Conservation (phyloP, 1,140 invertebrate genomes). For the Tetramorium parvispinum region DNA sequence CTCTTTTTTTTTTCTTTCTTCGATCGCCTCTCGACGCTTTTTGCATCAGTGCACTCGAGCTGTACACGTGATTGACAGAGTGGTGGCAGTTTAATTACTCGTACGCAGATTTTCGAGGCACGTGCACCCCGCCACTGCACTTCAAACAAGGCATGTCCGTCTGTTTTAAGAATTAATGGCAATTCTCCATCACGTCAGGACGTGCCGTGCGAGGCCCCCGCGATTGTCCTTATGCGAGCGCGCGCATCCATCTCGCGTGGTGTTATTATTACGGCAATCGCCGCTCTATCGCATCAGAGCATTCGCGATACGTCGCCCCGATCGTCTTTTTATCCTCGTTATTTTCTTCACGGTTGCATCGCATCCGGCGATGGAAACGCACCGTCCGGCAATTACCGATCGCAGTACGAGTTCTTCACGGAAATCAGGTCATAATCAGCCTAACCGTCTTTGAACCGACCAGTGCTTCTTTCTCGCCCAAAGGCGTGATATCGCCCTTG, state of each 20-base stretch:
- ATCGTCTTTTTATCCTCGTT: not conserved
- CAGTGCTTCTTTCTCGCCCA: constrained; percentile 4
- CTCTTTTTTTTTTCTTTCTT: not conserved
- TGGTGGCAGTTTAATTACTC: constrained; percentile 40
- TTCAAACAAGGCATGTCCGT: not conserved
- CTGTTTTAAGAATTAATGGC: constrained; percentile 24
- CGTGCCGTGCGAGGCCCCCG: not conserved
- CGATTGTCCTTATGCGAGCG: not conserved
- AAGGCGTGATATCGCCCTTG: constrained; percentile 32
- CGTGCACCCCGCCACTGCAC: not conserved
- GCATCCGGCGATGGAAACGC: constrained; percentile 43
- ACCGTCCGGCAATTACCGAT: constrained; percentile 51
- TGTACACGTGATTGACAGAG: constrained; percentile 9
- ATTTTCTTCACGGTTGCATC: not conserved
- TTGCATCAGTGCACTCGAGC: not conserved
- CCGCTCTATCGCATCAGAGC: not conserved
- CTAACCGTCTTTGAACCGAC: not conserved
- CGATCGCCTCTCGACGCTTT: not conserved
- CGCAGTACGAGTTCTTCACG: constrained; percentile 1
- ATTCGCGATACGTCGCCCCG: not conserved
- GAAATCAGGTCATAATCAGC: constrained; percentile 50
- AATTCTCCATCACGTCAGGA: not conserved
- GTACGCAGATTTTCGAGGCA: constrained; percentile 9
- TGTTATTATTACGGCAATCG: constrained; percentile 11
- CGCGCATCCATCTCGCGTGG: not conserved